Percentiles rank a stretch among this genome's conserved stretches.
These are phyloP conservation scores for Danio jaintianensis DNA, from an alignment of 2,797 vertebrate species.

Conservation along the genomic window DNA sequence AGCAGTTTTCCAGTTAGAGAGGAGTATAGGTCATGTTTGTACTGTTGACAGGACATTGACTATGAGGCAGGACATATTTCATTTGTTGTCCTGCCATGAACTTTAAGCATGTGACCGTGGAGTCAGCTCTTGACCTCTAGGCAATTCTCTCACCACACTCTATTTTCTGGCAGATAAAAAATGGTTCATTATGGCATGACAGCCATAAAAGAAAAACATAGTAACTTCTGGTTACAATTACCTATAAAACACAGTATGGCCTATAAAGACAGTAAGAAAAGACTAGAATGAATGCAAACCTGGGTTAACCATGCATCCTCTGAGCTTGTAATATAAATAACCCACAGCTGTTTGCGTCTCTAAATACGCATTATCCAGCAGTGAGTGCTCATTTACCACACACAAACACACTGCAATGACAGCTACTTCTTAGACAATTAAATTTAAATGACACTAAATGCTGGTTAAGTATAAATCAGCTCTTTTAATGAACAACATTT, in stretches of 20 bases:
- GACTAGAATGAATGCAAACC: neutral
- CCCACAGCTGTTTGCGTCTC: conserved; percentile 69
- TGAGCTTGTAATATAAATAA: conserved; percentile 69
- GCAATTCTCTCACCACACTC: neutral
- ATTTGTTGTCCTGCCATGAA: conserved; percentile 23
- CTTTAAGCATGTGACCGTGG: neutral
- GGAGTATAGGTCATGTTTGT: neutral
- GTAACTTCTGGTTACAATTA: neutral
- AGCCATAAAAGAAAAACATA: neutral
- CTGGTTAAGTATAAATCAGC: neutral
- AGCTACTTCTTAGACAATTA: neutral
- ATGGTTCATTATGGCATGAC: conserved; percentile 6
- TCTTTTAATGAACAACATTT: neutral
- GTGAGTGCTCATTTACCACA: conserved; percentile 14
- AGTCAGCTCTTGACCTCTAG: conserved; percentile 5
- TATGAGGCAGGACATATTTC: neutral
- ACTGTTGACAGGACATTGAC: neutral
- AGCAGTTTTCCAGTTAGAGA: neutral
- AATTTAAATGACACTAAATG: neutral
- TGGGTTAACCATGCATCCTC: conserved; percentile 30
- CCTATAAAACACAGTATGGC: conserved; percentile 18
- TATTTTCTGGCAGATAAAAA: neutral
- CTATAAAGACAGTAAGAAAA: conserved; percentile 13
- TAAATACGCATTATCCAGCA: conserved; percentile 56
- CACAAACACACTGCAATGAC: conserved; percentile 7